Conservation (phyloP, 2,113 vertebrate genomes). For the Neogale vison region DNA sequence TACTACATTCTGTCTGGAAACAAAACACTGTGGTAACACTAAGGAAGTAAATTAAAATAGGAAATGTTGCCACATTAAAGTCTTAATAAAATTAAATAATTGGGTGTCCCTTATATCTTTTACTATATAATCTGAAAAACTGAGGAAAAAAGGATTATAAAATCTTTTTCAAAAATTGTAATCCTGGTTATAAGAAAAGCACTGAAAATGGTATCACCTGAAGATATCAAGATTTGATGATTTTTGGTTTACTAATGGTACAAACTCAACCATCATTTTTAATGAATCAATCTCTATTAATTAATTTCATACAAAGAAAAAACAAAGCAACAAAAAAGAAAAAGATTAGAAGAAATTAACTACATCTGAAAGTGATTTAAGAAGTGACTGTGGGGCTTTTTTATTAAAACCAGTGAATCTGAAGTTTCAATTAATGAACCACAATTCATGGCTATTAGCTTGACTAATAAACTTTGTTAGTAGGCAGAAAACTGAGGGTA, state of each 20-base stretch:
- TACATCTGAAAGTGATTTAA: constrained; percentile 73
- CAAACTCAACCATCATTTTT: constrained; percentile 21
- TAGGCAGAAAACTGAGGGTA: constrained; percentile 67
- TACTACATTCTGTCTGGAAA: background rate
- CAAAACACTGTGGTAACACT: background rate
- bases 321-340: constrained; percentile 50
- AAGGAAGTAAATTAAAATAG: background rate
- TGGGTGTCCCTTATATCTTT: background rate
- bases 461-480: constrained; percentile 77
- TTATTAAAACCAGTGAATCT: constrained; percentile 74
- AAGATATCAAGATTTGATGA: background rate
- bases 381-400: constrained; percentile 62
- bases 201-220: background rate
- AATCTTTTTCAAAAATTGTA: background rate
- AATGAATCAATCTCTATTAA: constrained; percentile 47
- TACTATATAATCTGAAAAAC: constrained; percentile 10
- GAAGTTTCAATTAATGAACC: constrained; percentile 79
- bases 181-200: background rate
- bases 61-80: background rate
- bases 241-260: background rate
- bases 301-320: constrained; percentile 57
- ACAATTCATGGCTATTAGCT: constrained; percentile 60
- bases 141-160: background rate
- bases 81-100: constrained; percentile 33
- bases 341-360: constrained; percentile 74